Conservation (phyloP, 2,888 invertebrate species). For the Trissolcus brochymenae region DNA sequence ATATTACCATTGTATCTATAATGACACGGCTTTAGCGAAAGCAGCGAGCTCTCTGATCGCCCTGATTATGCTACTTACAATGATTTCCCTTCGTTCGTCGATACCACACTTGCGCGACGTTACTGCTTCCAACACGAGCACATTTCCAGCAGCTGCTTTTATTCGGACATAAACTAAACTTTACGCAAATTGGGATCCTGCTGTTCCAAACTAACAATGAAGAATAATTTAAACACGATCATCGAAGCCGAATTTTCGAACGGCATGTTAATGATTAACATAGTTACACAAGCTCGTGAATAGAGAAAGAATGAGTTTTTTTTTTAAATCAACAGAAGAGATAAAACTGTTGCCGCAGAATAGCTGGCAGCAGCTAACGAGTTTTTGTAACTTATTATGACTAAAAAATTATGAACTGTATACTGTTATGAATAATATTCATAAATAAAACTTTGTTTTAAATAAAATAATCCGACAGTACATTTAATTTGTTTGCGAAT, state of each 20-base stretch:
- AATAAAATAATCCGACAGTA: no score
- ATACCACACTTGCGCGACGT: conserved; percentile 52
- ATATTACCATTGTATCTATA: conserved; percentile 56
- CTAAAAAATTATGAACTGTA: neutral
- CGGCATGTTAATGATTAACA: conserved; percentile 15
- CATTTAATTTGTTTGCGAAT: no score
- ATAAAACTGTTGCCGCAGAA: neutral
- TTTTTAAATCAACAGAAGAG: no score
- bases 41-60: conserved; percentile 54
- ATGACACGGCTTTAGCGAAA: conserved; percentile 53
- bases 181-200: conserved; percentile 67
- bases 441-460: no score
- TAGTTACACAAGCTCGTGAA: conserved; percentile 8
- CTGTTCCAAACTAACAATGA: conserved; percentile 59
- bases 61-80: conserved; percentile 56
- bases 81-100: conserved; percentile 51
- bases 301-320: no score
- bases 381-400: neutral
- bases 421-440: no score
- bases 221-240: conserved; percentile 61
- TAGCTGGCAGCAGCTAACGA: no score
- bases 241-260: conserved; percentile 44
- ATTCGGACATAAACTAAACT: conserved; percentile 67
- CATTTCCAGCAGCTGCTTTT: conserved; percentile 57
- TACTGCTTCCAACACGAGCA: conserved; percentile 33